Percentiles rank a stretch among this genome's conserved stretches.
These are phyloP conservation scores for Peromyscus polionotus DNA, from an alignment of 2,113 vertebrate species.

Conservation along the genomic window DNA sequence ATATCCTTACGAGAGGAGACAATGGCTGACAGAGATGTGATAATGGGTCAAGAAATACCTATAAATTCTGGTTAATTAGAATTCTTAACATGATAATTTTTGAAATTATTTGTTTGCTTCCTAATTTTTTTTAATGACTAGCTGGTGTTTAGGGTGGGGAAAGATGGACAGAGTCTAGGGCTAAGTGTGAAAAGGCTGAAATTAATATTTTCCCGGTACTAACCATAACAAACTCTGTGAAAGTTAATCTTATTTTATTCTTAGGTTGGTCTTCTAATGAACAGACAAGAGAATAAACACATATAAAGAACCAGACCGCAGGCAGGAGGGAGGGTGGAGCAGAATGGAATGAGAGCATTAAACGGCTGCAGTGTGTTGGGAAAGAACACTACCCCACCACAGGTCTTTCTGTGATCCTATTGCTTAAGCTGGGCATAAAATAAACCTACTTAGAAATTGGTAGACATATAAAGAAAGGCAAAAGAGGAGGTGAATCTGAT, in stretches of 20 bases:
- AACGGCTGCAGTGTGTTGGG: not conserved
- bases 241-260: slow-evolving; percentile 47
- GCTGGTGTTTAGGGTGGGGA: not conserved
- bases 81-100: not conserved
- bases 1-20: not conserved
- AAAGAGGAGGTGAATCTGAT: slow-evolving; percentile 29
- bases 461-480: slow-evolving; percentile 28
- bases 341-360: not conserved
- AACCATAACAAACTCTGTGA: not conserved
- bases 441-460: slow-evolving; percentile 59
- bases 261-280: slow-evolving; percentile 21
- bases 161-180: not conserved
- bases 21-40: not conserved
- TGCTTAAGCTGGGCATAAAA: slow-evolving; percentile 20
- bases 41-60: not conserved
- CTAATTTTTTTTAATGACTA: not conserved
- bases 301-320: not conserved
- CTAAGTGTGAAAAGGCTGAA: not conserved
- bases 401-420: not conserved
- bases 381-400: slow-evolving; percentile 8
- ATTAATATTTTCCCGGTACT: not conserved
- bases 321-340: not conserved
- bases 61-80: not conserved
- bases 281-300: slow-evolving; percentile 15
- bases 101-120: not conserved